These are phyloP conservation scores for Rhagium mordax DNA, from an alignment of 2,888 invertebrate genomes.

Conservation along the genomic window DNA sequence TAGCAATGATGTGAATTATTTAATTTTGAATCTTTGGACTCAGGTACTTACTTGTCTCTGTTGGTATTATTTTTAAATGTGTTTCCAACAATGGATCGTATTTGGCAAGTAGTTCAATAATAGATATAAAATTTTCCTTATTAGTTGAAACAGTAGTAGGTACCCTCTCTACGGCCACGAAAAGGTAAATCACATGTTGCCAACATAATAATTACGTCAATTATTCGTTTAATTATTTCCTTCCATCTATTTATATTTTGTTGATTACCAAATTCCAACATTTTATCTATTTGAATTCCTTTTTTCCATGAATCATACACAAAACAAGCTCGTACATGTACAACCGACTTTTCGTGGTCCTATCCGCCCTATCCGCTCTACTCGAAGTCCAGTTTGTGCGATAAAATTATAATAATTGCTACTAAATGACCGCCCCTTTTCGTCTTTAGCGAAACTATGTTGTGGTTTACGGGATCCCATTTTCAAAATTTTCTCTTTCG, in stretches of 20 bases:
- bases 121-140: not conserved
- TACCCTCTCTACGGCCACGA: too few relatives aligned
- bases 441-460: not conserved
- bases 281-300: too few relatives aligned
- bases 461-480: too few relatives aligned
- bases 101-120: not conserved
- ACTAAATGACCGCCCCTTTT: not conserved
- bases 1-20: not conserved
- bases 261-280: too few relatives aligned
- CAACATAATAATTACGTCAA: too few relatives aligned
- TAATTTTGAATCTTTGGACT: not conserved
- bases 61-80: not conserved
- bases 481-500: too few relatives aligned
- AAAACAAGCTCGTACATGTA: not conserved
- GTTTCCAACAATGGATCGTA: not conserved
- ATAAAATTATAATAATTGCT: not conserved
- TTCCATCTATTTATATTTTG: too few relatives aligned
- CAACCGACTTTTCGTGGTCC: not conserved
- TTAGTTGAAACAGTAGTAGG: slow-evolving; percentile 1
- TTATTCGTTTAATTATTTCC: too few relatives aligned
- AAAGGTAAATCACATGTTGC: too few relatives aligned
- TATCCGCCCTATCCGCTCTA: not conserved
- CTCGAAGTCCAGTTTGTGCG: too few relatives aligned
- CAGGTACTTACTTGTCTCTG: slow-evolving; percentile 1
- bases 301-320: too few relatives aligned